Base-by-base conservation (phyloP, 2,113 vertebrate species). In the Urocolius indicus region DNA sequence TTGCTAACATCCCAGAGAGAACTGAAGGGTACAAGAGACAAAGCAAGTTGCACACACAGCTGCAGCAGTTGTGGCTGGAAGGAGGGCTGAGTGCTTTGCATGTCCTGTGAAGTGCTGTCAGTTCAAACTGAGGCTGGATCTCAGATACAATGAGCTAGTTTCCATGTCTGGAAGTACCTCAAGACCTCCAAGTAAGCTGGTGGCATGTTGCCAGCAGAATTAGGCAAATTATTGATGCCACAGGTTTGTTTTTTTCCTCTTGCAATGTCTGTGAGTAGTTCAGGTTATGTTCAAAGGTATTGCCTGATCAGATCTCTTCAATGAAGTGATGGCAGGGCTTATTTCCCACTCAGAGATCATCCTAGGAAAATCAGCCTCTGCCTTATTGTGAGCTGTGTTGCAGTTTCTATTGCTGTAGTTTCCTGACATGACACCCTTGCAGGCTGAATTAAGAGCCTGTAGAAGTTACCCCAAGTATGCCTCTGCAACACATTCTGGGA, bases 121-220 rank as follows among this genome's bases (percentile, higher is more conserved):
- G 36, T 30, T 79, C 74, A 76, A 84, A 82, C 57, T 11, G 7
- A 78, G 52, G 24, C 29, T 94, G 84, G 73, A 92, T 84, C 76
- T 83, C 72, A 68, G 77, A 77, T 38, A 52, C 92, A 95, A 86
- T 57, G 41, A 90, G 62, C 45, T 43, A 3, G 1, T 32, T 96
- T 87, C 91, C 65, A 90, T 84, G 48, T 38, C 78, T 96, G 93
- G 81, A 93, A 91, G 81, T 52, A 75, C 36, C 87, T 57, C 81
- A 95, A 69, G 62, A 59, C 22, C 87, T 94, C 84, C 89, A 84
- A 96, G 80, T 46, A 49, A 55, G 81, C 77, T 59, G 55, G 46
- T 88, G 76, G 92, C 80, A 74, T 38, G 20, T 3, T 87, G 73
- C 73, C 87, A 87, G 95, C 34, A 59, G 71, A 79, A 81, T 7